Percentiles rank a stretch among this genome's conserved stretches.
Conservation (phyloP, 2,888 invertebrate species). For the Torymus texanus region DNA sequence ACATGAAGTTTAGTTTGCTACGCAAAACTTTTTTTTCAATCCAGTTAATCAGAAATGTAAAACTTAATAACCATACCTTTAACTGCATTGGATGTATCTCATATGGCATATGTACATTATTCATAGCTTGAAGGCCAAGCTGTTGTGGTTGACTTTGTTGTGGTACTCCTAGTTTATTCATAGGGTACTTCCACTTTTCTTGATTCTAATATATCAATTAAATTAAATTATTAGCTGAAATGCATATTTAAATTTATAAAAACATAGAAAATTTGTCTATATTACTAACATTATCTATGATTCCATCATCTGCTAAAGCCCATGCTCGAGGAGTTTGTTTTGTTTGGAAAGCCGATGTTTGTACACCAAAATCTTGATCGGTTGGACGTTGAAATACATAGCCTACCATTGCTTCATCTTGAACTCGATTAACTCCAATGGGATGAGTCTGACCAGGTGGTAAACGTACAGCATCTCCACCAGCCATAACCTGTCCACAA, state of each 20-base stretch:
- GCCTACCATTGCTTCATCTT: slow-evolving; percentile 94
- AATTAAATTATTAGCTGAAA: background rate
- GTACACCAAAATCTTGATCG: slow-evolving; percentile 84
- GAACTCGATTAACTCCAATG: slow-evolving; percentile 76
- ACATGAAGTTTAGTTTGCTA: background rate
- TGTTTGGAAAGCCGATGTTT: slow-evolving; percentile 80
- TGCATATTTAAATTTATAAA: background rate
- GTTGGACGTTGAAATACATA: slow-evolving; percentile 92
- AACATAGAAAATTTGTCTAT: background rate
- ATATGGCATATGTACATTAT: slow-evolving; percentile 73
- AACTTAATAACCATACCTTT: slow-evolving; percentile 65
- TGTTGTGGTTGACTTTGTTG: slow-evolving; percentile 79
- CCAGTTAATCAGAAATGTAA: background rate
- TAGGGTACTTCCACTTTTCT: slow-evolving; percentile 90
- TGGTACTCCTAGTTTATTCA: slow-evolving; percentile 75
- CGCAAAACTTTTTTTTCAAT: no score
- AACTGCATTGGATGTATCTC: slow-evolving; percentile 73
- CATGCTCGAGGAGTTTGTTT: slow-evolving; percentile 84
- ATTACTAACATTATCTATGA: slow-evolving; percentile 84
- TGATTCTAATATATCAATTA: slow-evolving; percentile 81
- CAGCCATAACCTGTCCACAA: slow-evolving; percentile 73
- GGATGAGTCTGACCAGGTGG: slow-evolving; percentile 73
- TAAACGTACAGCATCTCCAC: slow-evolving; percentile 72
- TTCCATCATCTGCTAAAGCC: slow-evolving; percentile 92
- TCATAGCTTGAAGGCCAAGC: slow-evolving; percentile 78